Conservation (phyloP, 2,113 vertebrate species). For the Microcebus tavaratra region DNA sequence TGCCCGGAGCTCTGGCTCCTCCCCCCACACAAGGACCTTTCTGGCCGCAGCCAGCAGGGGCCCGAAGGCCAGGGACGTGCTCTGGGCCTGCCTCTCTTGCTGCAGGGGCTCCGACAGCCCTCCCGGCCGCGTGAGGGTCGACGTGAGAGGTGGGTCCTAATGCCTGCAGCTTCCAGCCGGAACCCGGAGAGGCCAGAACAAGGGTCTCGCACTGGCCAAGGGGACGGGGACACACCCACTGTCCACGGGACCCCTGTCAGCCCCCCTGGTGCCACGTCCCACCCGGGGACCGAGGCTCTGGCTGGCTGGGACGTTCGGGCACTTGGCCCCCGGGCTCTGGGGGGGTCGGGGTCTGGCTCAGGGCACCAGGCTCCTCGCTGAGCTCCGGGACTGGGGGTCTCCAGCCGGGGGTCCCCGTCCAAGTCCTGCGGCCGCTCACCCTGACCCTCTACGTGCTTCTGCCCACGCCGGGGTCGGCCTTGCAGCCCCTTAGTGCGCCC, state of each 20-base stretch:
- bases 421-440: neutral
- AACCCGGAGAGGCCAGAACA: neutral
- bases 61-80: no score
- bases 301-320: neutral
- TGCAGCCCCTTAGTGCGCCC: neutral
- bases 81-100: neutral
- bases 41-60: no score
- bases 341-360: neutral
- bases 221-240: neutral
- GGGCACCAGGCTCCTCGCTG: no score
- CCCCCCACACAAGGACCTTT: accelerated
- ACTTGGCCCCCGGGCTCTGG: neutral
- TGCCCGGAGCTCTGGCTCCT: accelerated
- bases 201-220: neutral
- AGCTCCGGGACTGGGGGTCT: neutral
- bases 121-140: accelerated
- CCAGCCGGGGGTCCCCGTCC: neutral
- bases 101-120: neutral
- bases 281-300: accelerated
- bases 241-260: accelerated
- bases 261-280: accelerated
- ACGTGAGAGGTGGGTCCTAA: neutral
- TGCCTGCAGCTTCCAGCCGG: neutral
- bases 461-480: no score
- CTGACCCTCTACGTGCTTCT: no score